Evolutionary conservation across 2,797 vertebrate species (phyloP), one percentile per base, ranked within the genome.

Genomic region (Emys orbicularis): DNA sequence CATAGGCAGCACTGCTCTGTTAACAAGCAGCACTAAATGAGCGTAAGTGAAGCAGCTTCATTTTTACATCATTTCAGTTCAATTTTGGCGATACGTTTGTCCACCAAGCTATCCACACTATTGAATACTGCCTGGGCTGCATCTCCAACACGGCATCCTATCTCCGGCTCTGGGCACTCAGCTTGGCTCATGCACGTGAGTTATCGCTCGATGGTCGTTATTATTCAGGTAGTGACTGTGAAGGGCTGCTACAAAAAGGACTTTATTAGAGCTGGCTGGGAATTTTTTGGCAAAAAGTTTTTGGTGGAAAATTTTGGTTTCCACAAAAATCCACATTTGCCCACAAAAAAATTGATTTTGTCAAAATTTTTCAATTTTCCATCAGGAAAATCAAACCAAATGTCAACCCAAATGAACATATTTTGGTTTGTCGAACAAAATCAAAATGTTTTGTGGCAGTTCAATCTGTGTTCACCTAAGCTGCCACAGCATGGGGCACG

Each of bases 71-170:
- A 74, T 98, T 98, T 79, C 98, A 99, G 99, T 99, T 99, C 98
- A 98, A 99, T 98, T 99, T 99, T 83, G 99, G 98, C n/a, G 99
- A 99, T 15, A 83, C 98, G 61, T 99, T 99, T 91, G 98, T 99
- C 90, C 98, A 99, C 92, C 99, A 99, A 97, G 98, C 99, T 83
- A 99, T 99, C 95, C 99, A 99, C 96, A 99, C 99, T 91, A 99
- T 99, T 5, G 99, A 99, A 95, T 99, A 98, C 97, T 99, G 99
- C 95, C 98, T 99, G 95, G 99, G 99, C 95, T 99, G 99, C 98
- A 99, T 99, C 94, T 99, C 99, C 90, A 99, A 99, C 98, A 99
- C 99, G 0, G 99, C 99, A 1, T 99, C 99, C 6, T 99, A 99
- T 97, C 98, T 99, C 85, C 98, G 99, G 4, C 99, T 99, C 90